Evolutionary conservation across 2,888 invertebrate species (phyloP), one percentile per base, ranked within the genome.

Genomic region (Calameuta pallipes): DNA sequence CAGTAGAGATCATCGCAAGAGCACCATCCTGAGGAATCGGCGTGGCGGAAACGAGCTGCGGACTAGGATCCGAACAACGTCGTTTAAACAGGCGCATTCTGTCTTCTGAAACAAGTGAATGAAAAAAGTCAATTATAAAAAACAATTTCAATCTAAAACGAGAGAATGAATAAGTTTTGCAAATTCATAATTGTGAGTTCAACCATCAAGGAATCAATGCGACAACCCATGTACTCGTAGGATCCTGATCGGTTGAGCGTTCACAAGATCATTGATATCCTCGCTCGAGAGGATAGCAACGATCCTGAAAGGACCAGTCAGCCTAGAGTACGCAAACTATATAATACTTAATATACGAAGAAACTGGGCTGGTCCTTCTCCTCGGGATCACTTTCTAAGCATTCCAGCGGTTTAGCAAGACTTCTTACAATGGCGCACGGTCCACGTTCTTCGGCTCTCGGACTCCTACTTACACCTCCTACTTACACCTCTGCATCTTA

Each of bases 11-110:
- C 56, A 78, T 12, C 37, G 81, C n/a, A 11, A 80, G 31, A 35
- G 81, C 68, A 31, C 79, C 85, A 68, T 89, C 90, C 81, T 88
- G 90, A 11, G 86, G 83, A 73, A 90, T 88, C 75, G 88, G 87
- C 77, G 86, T 90, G 75, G 87, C 91, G 85, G 87, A 91, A 76
- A 94, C 93, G 82, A 94, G 90, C 88, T 94, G 94, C 34, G 94
- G 94, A 85, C 93, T 93, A 79, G 93, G 93, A 87, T 94, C 93
- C 80, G 93, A 93, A 82, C 92, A 91, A 80, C 93, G 90, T 88
- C 94, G 90, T 89, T 93, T 93, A 88, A 93, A 94, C 79, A 94
- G 90, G 85, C 93, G 91, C 93, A 93, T 93, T 81, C 79, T 76
- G 35, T 37, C 31, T 71, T 71, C 71, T 74, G 74, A 34, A 74